Evolutionary conservation across 2,113 vertebrate species (phyloP).

Genomic region (Coreoperca whiteheadi): DNA sequence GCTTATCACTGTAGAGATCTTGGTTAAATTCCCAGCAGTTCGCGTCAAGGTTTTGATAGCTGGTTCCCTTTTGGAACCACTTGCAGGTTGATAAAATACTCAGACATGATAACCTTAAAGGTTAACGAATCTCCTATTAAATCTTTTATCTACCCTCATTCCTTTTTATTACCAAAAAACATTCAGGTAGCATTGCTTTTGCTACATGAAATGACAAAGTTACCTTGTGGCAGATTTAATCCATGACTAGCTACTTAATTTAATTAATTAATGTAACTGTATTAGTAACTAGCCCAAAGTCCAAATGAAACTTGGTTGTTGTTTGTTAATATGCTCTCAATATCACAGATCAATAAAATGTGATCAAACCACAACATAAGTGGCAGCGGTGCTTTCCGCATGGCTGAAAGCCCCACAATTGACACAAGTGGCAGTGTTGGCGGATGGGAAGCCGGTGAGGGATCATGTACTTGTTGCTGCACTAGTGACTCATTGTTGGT

Average conservation of each 20-base stretch:
- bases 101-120: background rate
- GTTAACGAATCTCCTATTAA: background rate
- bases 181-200: background rate
- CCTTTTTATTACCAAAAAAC: background rate
- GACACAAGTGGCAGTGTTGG: background rate
- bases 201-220: background rate
- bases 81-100: background rate
- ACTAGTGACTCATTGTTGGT: background rate
- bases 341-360: background rate
- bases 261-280: slow-evolving; percentile 1
- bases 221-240: background rate
- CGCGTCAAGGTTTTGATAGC: background rate
- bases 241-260: background rate
- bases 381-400: background rate
- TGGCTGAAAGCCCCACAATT: background rate
- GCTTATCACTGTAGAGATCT: background rate
- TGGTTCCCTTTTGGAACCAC: background rate
- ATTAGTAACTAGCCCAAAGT: background rate
- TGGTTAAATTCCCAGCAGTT: background rate
- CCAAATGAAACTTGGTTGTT: background rate
- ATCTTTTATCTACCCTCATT: background rate
- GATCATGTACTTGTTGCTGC: background rate
- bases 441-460: background rate
- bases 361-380: background rate
- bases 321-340: background rate